Evolutionary conservation across 2,888 invertebrate genomes (phyloP), one percentile per base, ranked within the genome.

Genomic region (Coelopa pilipes): DNA sequence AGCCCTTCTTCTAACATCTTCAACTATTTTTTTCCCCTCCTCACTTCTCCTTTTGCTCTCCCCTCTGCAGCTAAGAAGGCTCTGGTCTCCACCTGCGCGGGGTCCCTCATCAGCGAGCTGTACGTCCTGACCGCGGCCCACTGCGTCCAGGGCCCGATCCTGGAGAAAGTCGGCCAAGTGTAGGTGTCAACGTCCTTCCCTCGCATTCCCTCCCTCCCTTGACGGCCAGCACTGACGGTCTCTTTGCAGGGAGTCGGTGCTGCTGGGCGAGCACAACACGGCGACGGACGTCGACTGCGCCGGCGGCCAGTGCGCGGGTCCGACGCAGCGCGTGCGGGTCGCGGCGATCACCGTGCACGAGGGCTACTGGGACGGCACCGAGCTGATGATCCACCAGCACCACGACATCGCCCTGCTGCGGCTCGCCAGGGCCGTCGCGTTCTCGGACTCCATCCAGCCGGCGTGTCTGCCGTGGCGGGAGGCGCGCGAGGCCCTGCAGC

Each of bases 321-420:
- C 79, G 0, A 89, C 90, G 0, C 81, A 90, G 19, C 89, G 92
- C 79, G 84, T 92, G 0, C 88, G 88, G 0, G 87, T 93, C 11
- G 92, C 92, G 78, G 87, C 91, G 77, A 85, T 88, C 68, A 91
- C 92, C 24, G 87, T 90, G 0, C 93, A 94, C 81, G 90, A 91
- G 76, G 79, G 84, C 0, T 94, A 93, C 82, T 81, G 85, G 34
- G 89, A 91, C 0, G 79, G 82, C 0, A 72, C 12, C 1, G 65
- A 77, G 47, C 24, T 24, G 5, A 89, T 90, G 74, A 78, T 79
- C 0, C 89, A 91, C 80, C 92, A 92, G 77, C 88, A 88, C 46
- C 82, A 93, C 81, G 94, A 94, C 81, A 93, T 94, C 57, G 94
- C 92, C 0, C 84, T 94, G 19, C 81, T 94, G 34, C 88, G 93